phyloP scores from a whole-genome alignment of 2,888 invertebrate genomes.

The Dione juno region DNA sequence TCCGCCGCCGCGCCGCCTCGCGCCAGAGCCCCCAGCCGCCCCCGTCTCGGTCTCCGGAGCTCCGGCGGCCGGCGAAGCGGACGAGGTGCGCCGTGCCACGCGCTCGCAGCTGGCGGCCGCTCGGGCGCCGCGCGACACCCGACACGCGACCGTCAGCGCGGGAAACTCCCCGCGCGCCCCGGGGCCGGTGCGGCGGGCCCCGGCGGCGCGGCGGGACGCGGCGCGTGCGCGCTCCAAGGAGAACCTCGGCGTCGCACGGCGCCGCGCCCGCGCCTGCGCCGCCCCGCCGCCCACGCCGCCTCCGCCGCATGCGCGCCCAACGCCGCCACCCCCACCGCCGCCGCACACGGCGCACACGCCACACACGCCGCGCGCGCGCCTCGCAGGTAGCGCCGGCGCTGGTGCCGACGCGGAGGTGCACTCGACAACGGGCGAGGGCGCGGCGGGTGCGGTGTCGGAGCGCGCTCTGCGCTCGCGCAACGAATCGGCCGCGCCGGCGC shows the following conservation, averaged over 20 bases:
- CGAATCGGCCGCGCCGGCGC: constrained; percentile 50
- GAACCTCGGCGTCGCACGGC: constrained; percentile 70
- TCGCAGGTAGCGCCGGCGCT: constrained; percentile 44
- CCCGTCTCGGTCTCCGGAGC: constrained; percentile 20
- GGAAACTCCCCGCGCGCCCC: constrained; percentile 76
- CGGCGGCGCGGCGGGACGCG: constrained; percentile 66
- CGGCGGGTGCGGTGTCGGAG: constrained; percentile 50
- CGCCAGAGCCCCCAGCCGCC: constrained; percentile 47
- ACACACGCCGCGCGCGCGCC: constrained; percentile 53
- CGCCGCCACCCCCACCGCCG: constrained; percentile 53
- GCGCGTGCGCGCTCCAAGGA: constrained; percentile 71
- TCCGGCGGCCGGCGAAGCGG: constrained; percentile 38
- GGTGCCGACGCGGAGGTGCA: constrained; percentile 50
- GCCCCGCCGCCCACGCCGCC: constrained; percentile 55
- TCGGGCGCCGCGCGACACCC: constrained; percentile 44
- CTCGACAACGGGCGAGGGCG: constrained; percentile 61
- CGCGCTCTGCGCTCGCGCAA: constrained; percentile 61
- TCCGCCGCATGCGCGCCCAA: no score
- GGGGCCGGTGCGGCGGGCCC: constrained; percentile 69
- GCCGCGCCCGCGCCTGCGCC: constrained; percentile 64
- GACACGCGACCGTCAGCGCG: constrained; percentile 54
- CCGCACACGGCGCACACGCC: constrained; percentile 52
- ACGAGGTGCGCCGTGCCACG: constrained; percentile 45
- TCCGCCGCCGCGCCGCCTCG: constrained; percentile 45
- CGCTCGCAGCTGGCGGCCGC: constrained; percentile 46